These are phyloP conservation scores for Morinoia aosen DNA, from an alignment of 2,888 invertebrate species.

Conservation along the genomic window DNA sequence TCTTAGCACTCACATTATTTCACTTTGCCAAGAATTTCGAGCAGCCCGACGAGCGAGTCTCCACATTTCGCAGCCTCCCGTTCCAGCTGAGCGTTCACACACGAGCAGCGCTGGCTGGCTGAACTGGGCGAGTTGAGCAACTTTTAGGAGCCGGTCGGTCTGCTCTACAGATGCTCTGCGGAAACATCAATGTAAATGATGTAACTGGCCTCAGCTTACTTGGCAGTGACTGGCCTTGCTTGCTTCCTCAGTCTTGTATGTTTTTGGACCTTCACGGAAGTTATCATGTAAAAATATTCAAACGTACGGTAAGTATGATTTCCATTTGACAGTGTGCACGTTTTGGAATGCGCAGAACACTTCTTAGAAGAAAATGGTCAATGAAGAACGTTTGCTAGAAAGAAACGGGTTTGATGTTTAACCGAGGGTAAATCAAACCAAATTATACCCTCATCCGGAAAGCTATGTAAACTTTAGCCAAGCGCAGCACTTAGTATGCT, in stretches of 20 bases:
- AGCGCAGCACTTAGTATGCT: neutral
- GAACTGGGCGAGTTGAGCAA: constrained; percentile 7
- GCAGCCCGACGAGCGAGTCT: neutral
- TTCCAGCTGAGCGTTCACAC: neutral
- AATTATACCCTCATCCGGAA: neutral
- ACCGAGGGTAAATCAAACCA: neutral
- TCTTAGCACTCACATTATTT: neutral
- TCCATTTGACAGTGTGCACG: neutral
- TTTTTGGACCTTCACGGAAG: neutral
- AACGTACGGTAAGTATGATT: neutral
- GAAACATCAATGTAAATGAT: constrained; percentile 53
- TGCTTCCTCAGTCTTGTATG: neutral
- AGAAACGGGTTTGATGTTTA: neutral
- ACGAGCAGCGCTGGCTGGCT: neutral
- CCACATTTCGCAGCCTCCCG: neutral
- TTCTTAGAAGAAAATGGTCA: neutral
- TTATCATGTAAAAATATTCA: neutral
- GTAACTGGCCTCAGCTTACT: constrained; percentile 42
- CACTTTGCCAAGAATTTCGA: neutral
- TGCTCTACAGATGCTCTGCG: constrained; percentile 22
- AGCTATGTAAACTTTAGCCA: neutral
- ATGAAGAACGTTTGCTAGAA: neutral
- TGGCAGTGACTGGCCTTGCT: neutral
- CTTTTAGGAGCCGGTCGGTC: neutral
- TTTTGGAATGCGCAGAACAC: neutral